These are phyloP conservation scores for Xenopus borealis DNA, from an alignment of 2,113 vertebrate species.

Conservation along the genomic window DNA sequence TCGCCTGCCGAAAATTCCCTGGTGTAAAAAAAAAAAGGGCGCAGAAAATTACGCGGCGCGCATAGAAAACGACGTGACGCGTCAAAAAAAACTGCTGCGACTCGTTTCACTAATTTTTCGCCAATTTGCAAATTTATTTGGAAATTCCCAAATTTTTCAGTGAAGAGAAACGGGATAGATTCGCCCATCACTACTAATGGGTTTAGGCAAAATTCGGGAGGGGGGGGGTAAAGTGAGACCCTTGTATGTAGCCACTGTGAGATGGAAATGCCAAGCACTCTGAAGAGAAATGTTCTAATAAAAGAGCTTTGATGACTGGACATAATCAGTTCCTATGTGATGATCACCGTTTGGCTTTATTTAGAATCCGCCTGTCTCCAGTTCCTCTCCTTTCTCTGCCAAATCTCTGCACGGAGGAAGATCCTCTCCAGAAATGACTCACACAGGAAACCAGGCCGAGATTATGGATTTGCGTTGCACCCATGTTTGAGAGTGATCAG, in stretches of 20 bases:
- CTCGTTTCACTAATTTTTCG: no score
- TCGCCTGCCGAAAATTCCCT: no score
- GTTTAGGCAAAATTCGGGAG: no score
- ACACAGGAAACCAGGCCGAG: constrained; percentile 16
- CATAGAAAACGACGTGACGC: no score
- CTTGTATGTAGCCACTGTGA: neutral
- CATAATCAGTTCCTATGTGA: neutral
- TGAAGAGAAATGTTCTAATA: constrained; percentile 26
- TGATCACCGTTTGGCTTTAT: constrained; percentile 8
- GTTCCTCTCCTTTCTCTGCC: constrained; percentile 1
- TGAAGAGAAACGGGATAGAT: no score
- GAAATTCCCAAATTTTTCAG: no score
- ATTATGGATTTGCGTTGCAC: constrained; percentile 25
- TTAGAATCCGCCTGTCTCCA: constrained; percentile 12
- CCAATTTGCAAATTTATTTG: no score
- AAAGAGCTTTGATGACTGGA: constrained; percentile 17
- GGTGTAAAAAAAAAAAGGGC: no score
- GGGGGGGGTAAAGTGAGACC: no score
- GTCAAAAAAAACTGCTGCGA: no score
- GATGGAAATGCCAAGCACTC: constrained; percentile 15
- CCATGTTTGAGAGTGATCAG: constrained; percentile 7
- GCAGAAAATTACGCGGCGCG: no score
- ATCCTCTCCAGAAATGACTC: constrained; percentile 17
- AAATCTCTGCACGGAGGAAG: constrained; percentile 9
- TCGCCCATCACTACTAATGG: no score